Percentiles rank a stretch among this genome's conserved stretches.
These are phyloP conservation scores for Chloroceryle amazona DNA, from an alignment of 2,797 vertebrate genomes.

Conservation along the genomic window DNA sequence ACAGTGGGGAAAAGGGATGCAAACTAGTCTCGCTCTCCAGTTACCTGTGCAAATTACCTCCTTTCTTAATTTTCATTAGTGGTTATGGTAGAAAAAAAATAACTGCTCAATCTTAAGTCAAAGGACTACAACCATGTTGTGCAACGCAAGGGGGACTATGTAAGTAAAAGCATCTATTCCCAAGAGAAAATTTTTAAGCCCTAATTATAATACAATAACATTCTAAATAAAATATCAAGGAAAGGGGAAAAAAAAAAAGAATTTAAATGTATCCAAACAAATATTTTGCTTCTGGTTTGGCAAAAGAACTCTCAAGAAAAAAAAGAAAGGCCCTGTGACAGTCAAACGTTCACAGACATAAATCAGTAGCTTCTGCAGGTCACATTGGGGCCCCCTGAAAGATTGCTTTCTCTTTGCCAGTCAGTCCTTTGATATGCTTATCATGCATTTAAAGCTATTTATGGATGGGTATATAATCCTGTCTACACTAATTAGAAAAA, in stretches of 20 bases:
- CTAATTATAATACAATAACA: background rate
- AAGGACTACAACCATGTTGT: background rate
- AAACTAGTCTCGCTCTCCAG: background rate
- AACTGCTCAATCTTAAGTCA: background rate
- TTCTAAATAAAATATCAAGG: constrained; percentile 30
- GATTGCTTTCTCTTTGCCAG: constrained; percentile 31
- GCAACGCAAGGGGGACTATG: background rate
- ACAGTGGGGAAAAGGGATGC: background rate
- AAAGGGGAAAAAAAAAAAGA: background rate
- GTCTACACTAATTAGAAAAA: background rate
- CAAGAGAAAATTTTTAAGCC: background rate
- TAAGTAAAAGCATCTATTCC: background rate
- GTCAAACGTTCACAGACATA: background rate
- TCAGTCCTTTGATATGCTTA: background rate
- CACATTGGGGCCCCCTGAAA: background rate
- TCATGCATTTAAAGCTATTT: constrained; percentile 41
- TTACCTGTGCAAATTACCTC: background rate
- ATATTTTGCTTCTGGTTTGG: constrained; percentile 36
- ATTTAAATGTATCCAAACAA: constrained; percentile 36
- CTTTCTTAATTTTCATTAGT: background rate
- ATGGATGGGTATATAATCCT: constrained; percentile 27
- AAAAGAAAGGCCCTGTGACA: background rate
- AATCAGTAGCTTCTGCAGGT: background rate
- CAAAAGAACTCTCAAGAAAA: constrained; percentile 34
- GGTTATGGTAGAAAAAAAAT: background rate